These are phyloP conservation scores for Brachyrhaphis roseni DNA, from an alignment of 2,797 vertebrate species.

Conservation along the genomic window DNA sequence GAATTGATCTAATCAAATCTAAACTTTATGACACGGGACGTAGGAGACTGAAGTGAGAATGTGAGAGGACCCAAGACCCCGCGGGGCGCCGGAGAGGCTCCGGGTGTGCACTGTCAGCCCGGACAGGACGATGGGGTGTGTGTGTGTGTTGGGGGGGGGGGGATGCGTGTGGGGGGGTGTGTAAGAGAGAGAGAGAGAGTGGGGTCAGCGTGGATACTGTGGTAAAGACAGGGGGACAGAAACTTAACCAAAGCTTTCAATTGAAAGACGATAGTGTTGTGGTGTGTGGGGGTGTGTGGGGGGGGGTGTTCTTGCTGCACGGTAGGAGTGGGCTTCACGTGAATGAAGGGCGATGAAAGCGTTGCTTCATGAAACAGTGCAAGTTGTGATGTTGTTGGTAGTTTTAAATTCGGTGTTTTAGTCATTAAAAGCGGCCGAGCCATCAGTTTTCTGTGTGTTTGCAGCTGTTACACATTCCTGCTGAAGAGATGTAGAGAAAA, in stretches of 20 bases:
- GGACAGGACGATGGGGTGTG: neutral
- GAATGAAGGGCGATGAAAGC: neutral
- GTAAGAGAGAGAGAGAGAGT: neutral
- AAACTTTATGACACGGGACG: neutral
- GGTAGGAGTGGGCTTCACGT: neutral
- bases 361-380: neutral
- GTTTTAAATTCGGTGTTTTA: neutral
- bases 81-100: neutral
- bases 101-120: neutral
- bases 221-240: neutral
- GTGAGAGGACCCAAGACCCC: neutral
- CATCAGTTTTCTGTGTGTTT: neutral
- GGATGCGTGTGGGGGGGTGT: too few relatives aligned
- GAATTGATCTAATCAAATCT: neutral
- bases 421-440: neutral
- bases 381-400: neutral
- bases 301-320: neutral
- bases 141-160: too few relatives aligned
- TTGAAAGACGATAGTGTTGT: neutral
- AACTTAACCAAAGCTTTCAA: neutral
- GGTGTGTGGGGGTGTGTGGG: neutral
- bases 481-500: neutral
- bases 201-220: neutral
- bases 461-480: neutral
- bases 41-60: neutral